Base-by-base conservation (phyloP, 2,888 invertebrate species). In the Yponomeuta plumbellus region DNA sequence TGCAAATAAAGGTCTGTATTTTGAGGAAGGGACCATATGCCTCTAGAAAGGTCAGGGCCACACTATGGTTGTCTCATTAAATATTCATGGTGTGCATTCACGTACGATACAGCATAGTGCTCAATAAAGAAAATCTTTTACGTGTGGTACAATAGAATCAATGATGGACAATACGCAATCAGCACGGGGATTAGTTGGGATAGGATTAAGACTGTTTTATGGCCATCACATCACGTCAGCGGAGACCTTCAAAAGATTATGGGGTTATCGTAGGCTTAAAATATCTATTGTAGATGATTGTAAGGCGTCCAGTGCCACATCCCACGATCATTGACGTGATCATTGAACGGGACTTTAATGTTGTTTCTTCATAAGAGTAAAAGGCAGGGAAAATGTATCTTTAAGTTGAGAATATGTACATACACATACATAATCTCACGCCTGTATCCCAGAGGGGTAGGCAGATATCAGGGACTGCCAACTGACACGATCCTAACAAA, bases 81-180 rank as follows among this genome's bases (percentile, higher is more conserved):
- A 85, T 85, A 88, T 88, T 85, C 86, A 88, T 87, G 80, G 78
- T 66, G 74, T 77, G 78, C 78, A 83, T 81, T 83, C 82, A 83
- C 84, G 44, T 52, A 52, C 44, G 44, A 52, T 52, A 52, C 44
- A 26, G 39, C 52, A 78, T 80, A 80, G 78, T 75, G 80, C 78
- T 77, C 76, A 76, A 80, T 80, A 83, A 84, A 83, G 80, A 74
- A 79, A 78, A 77, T 74, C 79, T 79, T 79, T 79, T 78, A 74
- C 78, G 69, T 69, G 69, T 72, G 72, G 76, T 75, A 75, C 79
- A 80, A 80, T 75, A 71, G 72, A 68, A 67, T 67, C 65, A 56
- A 26, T 23, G 4, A 64, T 20, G 22, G 22, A 64, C 21, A 64
- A 57, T 13, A 39, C 22, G 59, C 75, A 76, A 72, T 74, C 44